phyloP scores from a whole-genome alignment of 1,140 invertebrate genomes.

The Lordiphosa stackelbergi region DNA sequence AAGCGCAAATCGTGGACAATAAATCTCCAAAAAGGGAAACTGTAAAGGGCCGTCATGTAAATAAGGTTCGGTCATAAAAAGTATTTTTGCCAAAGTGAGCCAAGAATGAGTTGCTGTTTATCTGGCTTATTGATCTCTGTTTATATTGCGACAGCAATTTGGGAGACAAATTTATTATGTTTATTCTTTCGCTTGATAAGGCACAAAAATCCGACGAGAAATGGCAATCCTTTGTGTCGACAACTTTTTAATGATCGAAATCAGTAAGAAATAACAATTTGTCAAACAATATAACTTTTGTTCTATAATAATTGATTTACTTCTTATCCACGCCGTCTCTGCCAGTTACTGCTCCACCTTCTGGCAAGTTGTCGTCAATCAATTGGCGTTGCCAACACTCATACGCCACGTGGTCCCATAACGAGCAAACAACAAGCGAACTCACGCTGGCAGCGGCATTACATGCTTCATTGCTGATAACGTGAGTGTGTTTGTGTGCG shows the following conservation, averaged over 20 bases:
- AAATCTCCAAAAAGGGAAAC: constrained; percentile 40
- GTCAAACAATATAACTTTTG: constrained; percentile 48
- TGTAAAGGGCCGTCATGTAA: constrained; percentile 44
- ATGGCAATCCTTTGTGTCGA: constrained; percentile 52
- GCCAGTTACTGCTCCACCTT: neutral
- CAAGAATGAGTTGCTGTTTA: constrained; percentile 41
- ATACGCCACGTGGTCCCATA: constrained; percentile 67
- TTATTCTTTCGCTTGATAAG: constrained; percentile 22
- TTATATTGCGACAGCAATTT: constrained; percentile 59
- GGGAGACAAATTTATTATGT: constrained; percentile 61
- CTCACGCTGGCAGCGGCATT: constrained; percentile 33
- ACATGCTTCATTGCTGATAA: constrained; percentile 59
- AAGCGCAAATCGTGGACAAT: constrained; percentile 49
- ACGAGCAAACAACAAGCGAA: constrained; percentile 48
- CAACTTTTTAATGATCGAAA: constrained; percentile 66
- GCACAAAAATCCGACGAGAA: constrained; percentile 8
- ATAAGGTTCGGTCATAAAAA: constrained; percentile 50
- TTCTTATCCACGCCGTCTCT: constrained; percentile 13
- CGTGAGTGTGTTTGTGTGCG: constrained; percentile 7
- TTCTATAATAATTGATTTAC: constrained; percentile 69
- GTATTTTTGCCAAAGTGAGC: constrained; percentile 18
- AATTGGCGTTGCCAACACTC: constrained; percentile 62
- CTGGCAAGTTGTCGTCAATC: constrained; percentile 53
- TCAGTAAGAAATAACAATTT: constrained; percentile 57
- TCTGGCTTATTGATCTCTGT: constrained; percentile 66